Evolutionary conservation across 2,888 invertebrate species (phyloP).

Genomic region (Ephialtes manifestator): DNA sequence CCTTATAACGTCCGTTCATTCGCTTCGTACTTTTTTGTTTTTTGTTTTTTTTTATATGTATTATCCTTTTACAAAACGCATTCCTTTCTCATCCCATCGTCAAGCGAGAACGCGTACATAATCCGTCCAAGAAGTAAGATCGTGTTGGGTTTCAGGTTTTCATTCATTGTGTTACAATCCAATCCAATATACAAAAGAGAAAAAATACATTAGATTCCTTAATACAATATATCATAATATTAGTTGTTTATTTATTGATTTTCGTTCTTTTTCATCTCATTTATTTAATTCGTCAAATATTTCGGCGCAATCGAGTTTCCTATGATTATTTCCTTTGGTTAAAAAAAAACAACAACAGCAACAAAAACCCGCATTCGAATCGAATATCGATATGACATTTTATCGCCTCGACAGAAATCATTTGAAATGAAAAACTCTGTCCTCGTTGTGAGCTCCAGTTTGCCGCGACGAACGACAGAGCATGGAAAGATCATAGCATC

Average conservation of each 20-base stretch:
- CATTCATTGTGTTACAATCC: slow-evolving; percentile 86
- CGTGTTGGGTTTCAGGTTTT: slow-evolving; percentile 86
- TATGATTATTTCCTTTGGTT: slow-evolving; percentile 71
- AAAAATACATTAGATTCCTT: slow-evolving; percentile 85
- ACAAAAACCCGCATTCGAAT: background rate
- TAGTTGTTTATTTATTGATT: slow-evolving; percentile 48
- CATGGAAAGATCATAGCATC: slow-evolving; percentile 74
- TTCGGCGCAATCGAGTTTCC: slow-evolving; percentile 76
- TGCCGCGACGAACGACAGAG: slow-evolving; percentile 14
- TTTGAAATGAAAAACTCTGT: background rate
- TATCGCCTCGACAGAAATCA: slow-evolving; percentile 13
- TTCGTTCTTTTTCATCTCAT: slow-evolving; percentile 63
- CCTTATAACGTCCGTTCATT: slow-evolving; percentile 66
- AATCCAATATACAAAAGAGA: slow-evolving; percentile 86
- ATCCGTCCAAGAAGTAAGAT: slow-evolving; percentile 86
- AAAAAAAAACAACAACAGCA: background rate
- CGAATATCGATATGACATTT: background rate
- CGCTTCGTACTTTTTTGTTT: slow-evolving; percentile 29
- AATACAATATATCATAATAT: slow-evolving; percentile 69
- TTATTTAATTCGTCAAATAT: slow-evolving; percentile 73
- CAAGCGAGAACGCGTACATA: slow-evolving; percentile 83
- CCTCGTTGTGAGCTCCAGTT: background rate
- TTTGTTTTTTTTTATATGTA: slow-evolving; percentile 62
- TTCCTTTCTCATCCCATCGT: slow-evolving; percentile 78
- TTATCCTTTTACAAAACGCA: slow-evolving; percentile 76